Conservation (phyloP, 37 sponge, comb jelly and placozoan species). For the Eunapius fragilis region DNA sequence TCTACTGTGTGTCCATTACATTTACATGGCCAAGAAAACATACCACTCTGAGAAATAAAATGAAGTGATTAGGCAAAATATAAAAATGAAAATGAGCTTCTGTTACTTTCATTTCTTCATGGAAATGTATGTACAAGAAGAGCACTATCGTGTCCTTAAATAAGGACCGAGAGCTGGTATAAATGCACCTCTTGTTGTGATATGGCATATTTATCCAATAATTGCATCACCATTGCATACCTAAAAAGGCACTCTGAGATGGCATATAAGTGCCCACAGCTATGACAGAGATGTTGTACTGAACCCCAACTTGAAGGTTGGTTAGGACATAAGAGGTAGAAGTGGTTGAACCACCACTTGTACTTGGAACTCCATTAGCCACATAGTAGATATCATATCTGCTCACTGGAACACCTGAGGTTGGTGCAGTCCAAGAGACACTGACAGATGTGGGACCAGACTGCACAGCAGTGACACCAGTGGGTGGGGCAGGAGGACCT, state of each 20-base stretch:
- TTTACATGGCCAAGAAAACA: no score
- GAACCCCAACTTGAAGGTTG: background rate
- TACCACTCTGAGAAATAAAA: no score
- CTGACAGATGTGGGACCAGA: conserved; percentile 22
- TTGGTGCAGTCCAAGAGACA: conserved; percentile 26
- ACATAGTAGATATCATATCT: background rate
- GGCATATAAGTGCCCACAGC: background rate
- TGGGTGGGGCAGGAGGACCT: conserved; percentile 3
- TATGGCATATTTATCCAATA: no score
- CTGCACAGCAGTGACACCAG: conserved; percentile 9
- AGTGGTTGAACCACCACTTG: background rate
- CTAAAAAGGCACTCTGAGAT: background rate
- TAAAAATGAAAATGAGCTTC: no score
- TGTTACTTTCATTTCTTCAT: no score
- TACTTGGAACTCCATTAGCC: background rate
- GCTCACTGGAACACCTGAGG: background rate
- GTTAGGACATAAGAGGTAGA: background rate
- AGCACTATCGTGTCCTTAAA: no score
- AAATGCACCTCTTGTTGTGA: no score
- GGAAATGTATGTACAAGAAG: no score
- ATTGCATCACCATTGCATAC: no score
- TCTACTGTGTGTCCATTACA: no score
- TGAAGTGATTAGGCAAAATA: no score
- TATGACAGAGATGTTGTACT: background rate
- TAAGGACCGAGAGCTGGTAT: no score